Evolutionary conservation across 2,888 invertebrate genomes (phyloP).

Genomic region (Zhuqinia jingwanae): DNA sequence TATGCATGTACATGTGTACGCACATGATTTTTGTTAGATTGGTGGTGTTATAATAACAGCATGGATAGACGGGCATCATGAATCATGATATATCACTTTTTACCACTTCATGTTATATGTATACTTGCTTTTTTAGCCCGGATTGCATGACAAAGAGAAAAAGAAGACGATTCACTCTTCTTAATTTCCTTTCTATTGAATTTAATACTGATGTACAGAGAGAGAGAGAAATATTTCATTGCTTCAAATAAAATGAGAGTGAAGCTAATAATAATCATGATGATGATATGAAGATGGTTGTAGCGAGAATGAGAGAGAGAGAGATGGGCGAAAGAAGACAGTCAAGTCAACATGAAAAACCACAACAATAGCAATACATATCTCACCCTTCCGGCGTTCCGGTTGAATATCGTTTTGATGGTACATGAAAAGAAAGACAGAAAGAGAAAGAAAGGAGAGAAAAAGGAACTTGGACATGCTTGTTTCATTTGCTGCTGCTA

Average conservation of each 20-base stretch:
- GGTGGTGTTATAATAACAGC: background rate
- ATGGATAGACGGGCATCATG: background rate
- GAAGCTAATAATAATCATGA: conserved; percentile 48
- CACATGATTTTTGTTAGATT: background rate
- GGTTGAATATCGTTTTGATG: conserved; percentile 65
- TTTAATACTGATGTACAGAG: conserved; percentile 56
- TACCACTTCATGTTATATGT: background rate
- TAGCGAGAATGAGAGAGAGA: background rate
- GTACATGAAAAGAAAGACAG: background rate
- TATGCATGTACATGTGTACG: no score
- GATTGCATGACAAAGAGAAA: conserved; percentile 54
- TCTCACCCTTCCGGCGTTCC: conserved; percentile 73
- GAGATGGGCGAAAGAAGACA: conserved; percentile 22
- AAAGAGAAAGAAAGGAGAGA: conserved; percentile 22
- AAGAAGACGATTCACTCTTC: conserved; percentile 75
- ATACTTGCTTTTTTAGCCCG: background rate
- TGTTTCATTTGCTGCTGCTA: conserved; percentile 31
- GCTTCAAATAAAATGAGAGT: conserved; percentile 58
- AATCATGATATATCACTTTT: conserved; percentile 65
- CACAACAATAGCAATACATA: conserved; percentile 67
- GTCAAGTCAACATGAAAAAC: conserved; percentile 29
- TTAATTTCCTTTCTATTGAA: conserved; percentile 76
- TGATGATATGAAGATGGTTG: no score
- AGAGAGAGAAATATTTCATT: conserved; percentile 62
- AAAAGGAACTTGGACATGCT: conserved; percentile 50